Base-by-base conservation (phyloP, 2,888 invertebrate species). In the Julus scandinavius region DNA sequence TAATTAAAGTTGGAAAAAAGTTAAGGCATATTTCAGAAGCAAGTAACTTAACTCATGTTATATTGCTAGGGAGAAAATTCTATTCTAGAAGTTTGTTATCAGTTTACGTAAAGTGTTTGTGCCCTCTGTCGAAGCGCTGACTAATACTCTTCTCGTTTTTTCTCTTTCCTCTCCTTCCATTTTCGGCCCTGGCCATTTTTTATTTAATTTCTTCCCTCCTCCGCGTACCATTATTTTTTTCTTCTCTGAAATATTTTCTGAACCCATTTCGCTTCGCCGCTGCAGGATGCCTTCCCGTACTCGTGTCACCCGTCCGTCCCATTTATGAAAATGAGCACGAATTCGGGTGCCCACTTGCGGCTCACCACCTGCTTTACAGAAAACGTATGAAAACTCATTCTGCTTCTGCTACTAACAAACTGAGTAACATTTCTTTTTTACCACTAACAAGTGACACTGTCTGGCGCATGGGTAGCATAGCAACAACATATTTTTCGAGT, bases 281-380 rank as follows among this genome's bases (percentile, higher is more conserved):
- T 20, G 87, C 87, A 88, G 88, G 88, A 50, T 41, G 38, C 85
- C 88, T 88, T 29, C 88, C 88, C 20, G 87, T 87, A 15, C 49
- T 88, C 50, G 87, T 88, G 45, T 88, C 88, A 17, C 88, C 88
- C n/a, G 49, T 87, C n/a, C 80, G 45, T 41, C 50, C 54, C 20
- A 41, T 84, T 83, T 72, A 72, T 17, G 54, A 41, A 41, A 20
- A 38, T 17, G 96, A 96, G 95, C 96, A 96, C 94, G 96, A 96
- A 94, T 96, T 96, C 93, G 96, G 96, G 95, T 96, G 96, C 94
- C 96, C 96, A 93, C 94, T 96, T 93, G 91, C 88, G 11, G 40
- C 85, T 15, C 80, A 63, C 29, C 87, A 87, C 29, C 49, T 72
- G 80, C 87, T 80, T 45, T 45, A 80, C 87, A 17, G 87, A 49